Percentiles rank a stretch among this genome's conserved stretches.
These are phyloP conservation scores for Ridgeia piscesae DNA, from an alignment of 1,140 invertebrate genomes.

Conservation along the genomic window DNA sequence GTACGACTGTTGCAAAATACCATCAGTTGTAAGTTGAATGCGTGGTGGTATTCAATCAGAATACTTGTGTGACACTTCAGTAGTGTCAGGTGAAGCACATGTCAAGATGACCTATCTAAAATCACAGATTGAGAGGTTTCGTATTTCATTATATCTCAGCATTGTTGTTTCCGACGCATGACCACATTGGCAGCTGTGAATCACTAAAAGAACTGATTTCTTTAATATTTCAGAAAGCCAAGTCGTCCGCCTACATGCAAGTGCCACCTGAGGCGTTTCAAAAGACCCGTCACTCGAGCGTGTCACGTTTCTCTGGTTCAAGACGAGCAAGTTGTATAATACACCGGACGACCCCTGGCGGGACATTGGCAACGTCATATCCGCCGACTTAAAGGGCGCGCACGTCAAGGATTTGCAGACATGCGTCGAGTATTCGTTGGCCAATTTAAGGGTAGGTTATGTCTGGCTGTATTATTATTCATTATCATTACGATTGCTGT, in stretches of 20 bases:
- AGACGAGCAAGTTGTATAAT: slow-evolving; percentile 11
- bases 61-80: neutral
- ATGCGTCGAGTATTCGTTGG: slow-evolving; percentile 16
- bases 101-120: neutral
- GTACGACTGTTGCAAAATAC: neutral
- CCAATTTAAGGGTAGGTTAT: neutral
- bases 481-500: neutral
- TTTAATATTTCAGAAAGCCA: neutral
- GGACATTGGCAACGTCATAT: slow-evolving; percentile 22
- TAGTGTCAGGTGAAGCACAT: neutral
- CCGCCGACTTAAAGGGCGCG: slow-evolving; percentile 10
- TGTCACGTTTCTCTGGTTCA: slow-evolving; percentile 21
- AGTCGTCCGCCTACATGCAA: neutral
- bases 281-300: slow-evolving; percentile 18
- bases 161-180: neutral
- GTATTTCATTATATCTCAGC: neutral
- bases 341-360: neutral
- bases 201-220: neutral
- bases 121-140: neutral
- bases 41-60: neutral
- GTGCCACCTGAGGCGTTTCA: slow-evolving; percentile 23
- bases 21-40: neutral
- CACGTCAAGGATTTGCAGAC: neutral
- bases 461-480: neutral
- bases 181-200: neutral